These are phyloP conservation scores for Lichenostomus cassidix DNA, from an alignment of 2,113 vertebrate genomes.

Conservation along the genomic window DNA sequence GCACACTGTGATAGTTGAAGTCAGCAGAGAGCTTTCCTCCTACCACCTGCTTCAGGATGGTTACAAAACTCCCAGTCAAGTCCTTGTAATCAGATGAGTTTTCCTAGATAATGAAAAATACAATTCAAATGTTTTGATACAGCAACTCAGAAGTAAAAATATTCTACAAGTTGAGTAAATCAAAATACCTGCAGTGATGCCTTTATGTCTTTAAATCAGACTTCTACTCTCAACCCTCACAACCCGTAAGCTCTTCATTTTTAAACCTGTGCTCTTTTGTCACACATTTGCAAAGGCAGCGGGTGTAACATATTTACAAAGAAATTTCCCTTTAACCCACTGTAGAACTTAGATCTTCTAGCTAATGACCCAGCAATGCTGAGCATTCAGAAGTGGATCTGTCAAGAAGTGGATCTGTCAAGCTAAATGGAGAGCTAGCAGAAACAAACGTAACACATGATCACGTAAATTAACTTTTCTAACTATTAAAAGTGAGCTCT, in stretches of 20 bases:
- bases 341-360: neutral
- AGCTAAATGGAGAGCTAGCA: neutral
- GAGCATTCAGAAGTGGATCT: neutral
- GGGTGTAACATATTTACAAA: neutral
- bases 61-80: conserved; percentile 88
- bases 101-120: conserved; percentile 70
- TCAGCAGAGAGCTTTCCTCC: conserved; percentile 93
- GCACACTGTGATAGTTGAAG: conserved; percentile 95
- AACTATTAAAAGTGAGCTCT: neutral
- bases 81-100: conserved; percentile 88
- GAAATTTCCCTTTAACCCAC: neutral
- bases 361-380: neutral
- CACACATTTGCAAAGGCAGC: neutral
- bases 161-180: neutral
- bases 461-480: neutral
- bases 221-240: neutral
- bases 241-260: neutral
- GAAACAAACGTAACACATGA: neutral
- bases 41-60: conserved; percentile 94
- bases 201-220: neutral
- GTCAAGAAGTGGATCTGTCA: neutral
- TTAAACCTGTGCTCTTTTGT: neutral
- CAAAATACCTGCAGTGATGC: neutral
- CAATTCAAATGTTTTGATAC: neutral
- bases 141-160: neutral